Percentiles rank a stretch among this genome's conserved stretches.
Evolutionary conservation across 2,888 invertebrate species (phyloP).

Genomic region (Noctua comes): DNA sequence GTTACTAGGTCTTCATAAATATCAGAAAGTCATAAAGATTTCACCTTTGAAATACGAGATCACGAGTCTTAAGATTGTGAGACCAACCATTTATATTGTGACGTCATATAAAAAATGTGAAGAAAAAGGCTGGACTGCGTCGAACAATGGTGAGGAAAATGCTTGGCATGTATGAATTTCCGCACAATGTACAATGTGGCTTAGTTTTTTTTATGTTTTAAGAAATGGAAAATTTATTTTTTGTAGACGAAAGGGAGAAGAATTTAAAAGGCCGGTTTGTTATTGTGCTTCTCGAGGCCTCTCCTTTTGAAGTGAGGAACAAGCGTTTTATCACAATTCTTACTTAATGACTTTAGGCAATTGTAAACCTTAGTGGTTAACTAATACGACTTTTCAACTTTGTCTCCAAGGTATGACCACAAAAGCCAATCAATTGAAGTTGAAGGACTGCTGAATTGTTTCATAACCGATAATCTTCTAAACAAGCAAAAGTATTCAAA

Average conservation of each 20-base stretch:
- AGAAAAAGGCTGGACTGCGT: slow-evolving; percentile 19
- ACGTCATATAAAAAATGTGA: slow-evolving; percentile 36
- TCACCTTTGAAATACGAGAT: slow-evolving; percentile 25
- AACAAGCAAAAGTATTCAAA: background rate
- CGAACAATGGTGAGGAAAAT: slow-evolving; percentile 47
- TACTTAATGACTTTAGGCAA: background rate
- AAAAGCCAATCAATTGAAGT: background rate
- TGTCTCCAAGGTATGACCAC: background rate
- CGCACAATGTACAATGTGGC: slow-evolving; percentile 4
- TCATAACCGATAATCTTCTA: background rate
- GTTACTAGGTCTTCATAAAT: slow-evolving; percentile 10
- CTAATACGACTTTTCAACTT: background rate
- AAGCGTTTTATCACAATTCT: background rate
- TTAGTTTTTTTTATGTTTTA: slow-evolving; percentile 30
- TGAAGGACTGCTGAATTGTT: background rate
- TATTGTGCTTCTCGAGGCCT: background rate
- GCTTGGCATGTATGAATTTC: slow-evolving; percentile 41
- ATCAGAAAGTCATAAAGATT: slow-evolving; percentile 18
- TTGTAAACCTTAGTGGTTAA: background rate
- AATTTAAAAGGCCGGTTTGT: background rate
- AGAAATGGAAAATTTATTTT: slow-evolving; percentile 23
- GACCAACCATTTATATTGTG: slow-evolving; percentile 28
- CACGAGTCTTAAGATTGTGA: slow-evolving; percentile 20
- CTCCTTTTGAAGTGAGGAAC: background rate
- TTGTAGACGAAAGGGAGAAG: background rate